Percentiles rank a stretch among this genome's conserved stretches.
phyloP scores from a whole-genome alignment of 2,888 invertebrate genomes.

The Actias luna region DNA sequence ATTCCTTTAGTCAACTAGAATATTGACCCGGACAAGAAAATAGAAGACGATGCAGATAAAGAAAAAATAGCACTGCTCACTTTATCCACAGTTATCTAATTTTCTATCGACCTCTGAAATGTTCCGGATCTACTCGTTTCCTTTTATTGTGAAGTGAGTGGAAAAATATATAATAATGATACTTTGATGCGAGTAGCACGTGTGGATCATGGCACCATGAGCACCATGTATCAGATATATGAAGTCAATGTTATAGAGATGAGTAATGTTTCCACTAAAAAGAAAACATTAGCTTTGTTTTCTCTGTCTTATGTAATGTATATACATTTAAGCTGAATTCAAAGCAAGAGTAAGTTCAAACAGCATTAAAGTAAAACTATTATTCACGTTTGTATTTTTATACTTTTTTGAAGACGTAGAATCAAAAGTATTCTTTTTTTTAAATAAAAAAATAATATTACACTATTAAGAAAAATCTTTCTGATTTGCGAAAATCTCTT shows the following conservation, averaged over 20 bases:
- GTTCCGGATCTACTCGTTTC: neutral
- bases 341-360: neutral
- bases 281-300: neutral
- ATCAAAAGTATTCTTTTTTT: neutral
- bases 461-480: neutral
- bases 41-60: neutral
- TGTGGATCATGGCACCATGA: neutral
- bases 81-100: neutral
- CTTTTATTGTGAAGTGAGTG: neutral
- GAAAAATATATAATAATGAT: slow-evolving; percentile 1
- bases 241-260: neutral
- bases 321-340: neutral
- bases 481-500: neutral
- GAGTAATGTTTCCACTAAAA: neutral
- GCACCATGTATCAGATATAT: neutral
- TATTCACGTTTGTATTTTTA: neutral
- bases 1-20: no score
- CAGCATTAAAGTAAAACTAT: neutral
- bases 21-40: neutral
- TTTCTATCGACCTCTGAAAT: neutral
- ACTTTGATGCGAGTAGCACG: neutral
- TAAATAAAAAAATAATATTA: neutral
- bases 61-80: neutral
- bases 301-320: neutral
- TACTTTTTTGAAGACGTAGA: neutral